phyloP scores from a whole-genome alignment of 64 coral and sea anemone genomes.

The Porites australiensis region DNA sequence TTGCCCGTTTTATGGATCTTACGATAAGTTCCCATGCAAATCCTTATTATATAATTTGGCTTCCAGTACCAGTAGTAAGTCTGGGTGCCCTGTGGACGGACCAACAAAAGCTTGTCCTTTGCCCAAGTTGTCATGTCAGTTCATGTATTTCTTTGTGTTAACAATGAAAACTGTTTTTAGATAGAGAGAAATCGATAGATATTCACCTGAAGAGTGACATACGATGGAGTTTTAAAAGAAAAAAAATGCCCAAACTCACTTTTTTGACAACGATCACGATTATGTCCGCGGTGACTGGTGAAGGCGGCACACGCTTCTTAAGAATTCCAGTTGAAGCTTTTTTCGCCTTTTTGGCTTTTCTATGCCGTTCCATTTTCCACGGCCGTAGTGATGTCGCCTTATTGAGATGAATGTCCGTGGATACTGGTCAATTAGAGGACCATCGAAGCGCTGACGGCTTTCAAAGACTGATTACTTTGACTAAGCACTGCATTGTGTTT shows the following conservation, averaged over 20 bases:
- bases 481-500: neutral
- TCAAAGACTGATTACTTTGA: neutral
- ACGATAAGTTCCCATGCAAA: too few relatives aligned
- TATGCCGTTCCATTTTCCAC: constrained; percentile 11
- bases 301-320: neutral
- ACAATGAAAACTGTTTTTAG: too few relatives aligned
- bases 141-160: too few relatives aligned
- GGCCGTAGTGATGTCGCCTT: neutral
- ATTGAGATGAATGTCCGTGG: neutral
- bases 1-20: too few relatives aligned
- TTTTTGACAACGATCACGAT: neutral
- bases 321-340: constrained; percentile 7
- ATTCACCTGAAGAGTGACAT: too few relatives aligned
- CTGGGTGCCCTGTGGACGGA: too few relatives aligned
- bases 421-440: constrained; percentile 1
- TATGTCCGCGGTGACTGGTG: neutral
- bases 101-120: too few relatives aligned
- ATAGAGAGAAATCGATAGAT: too few relatives aligned
- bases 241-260: neutral
- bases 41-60: too few relatives aligned
- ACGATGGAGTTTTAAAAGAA: neutral
- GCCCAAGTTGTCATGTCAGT: too few relatives aligned
- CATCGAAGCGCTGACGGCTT: neutral
- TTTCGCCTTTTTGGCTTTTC: constrained; percentile 6
- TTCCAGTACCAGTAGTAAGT: too few relatives aligned